A percentile compares a stretch with the other conserved stretches of the same genome.
phyloP scores from a whole-genome alignment of 2,113 vertebrate species.

The Thunnus maccoyii region DNA sequence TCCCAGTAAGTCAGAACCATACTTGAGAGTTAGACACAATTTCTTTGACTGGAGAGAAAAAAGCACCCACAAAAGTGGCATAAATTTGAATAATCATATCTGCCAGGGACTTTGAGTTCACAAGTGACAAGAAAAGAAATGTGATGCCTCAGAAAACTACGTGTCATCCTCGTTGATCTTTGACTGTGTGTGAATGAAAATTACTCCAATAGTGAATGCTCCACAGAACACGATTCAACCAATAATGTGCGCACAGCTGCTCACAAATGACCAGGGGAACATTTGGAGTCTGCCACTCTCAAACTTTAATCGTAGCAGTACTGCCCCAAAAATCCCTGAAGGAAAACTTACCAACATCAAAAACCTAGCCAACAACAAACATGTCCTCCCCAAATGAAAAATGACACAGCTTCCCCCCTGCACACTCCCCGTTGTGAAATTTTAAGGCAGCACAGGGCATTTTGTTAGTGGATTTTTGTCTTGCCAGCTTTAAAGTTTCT shows the following conservation, averaged over 20 bases:
- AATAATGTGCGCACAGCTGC: conserved; percentile 48
- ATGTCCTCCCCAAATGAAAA: conserved; percentile 70
- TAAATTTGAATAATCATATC: conserved; percentile 72
- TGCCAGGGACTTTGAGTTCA: conserved; percentile 62
- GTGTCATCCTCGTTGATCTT: conserved; percentile 68
- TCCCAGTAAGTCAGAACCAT: conserved; percentile 26
- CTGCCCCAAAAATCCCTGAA: conserved; percentile 51
- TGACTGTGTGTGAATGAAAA: conserved; percentile 62
- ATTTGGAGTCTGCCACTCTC: conserved; percentile 51
- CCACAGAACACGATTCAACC: conserved; percentile 37
- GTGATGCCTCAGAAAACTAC: conserved; percentile 50
- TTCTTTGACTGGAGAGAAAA: conserved; percentile 44
- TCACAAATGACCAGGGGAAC: conserved; percentile 57
- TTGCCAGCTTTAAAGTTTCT: conserved; percentile 19
- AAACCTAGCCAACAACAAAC: conserved; percentile 64
- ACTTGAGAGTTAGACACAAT: conserved; percentile 13
- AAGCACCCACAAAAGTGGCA: conserved; percentile 57
- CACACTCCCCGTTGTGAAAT: conserved; percentile 56
- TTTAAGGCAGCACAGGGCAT: conserved; percentile 36
- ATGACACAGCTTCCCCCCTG: conserved; percentile 46
- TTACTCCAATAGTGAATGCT: conserved; percentile 34
- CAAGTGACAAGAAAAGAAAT: conserved; percentile 65
- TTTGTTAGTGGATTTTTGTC: conserved; percentile 44
- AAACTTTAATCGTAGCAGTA: conserved; percentile 54
- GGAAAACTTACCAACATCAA: conserved; percentile 63